Evolutionary conservation across 1,140 invertebrate species (phyloP).

Genomic region (Sipha flava): DNA sequence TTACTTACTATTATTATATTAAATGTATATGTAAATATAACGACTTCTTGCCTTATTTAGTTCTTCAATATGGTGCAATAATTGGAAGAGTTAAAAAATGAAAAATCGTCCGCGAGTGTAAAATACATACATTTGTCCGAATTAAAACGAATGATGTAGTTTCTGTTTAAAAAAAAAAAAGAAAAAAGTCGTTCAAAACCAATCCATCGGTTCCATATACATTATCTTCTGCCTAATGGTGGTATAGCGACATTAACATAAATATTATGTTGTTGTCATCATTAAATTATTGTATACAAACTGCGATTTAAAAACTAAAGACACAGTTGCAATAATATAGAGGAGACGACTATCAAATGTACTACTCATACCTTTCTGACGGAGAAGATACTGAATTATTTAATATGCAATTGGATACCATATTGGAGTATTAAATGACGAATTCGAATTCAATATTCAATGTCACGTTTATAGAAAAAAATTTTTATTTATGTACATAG

Average conservation of each 20-base stretch:
- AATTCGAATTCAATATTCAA: neutral
- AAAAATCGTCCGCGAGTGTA: neutral
- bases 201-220: too few relatives aligned
- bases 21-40: neutral
- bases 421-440: neutral
- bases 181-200: neutral
- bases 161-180: neutral
- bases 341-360: neutral
- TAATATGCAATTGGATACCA: neutral
- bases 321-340: neutral
- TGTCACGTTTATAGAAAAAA: neutral
- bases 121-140: neutral
- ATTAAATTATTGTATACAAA: neutral
- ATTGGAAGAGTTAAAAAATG: neutral
- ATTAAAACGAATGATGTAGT: neutral
- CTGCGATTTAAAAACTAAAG: neutral
- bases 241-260: too few relatives aligned
- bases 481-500: too few relatives aligned
- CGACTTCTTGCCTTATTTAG: neutral
- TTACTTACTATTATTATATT: too few relatives aligned
- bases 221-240: neutral
- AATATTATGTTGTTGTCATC: too few relatives aligned
- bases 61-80: neutral
- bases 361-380: neutral
- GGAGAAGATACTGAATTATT: neutral